Base-by-base conservation (phyloP, 2,888 invertebrate genomes). In the Lingula anatina region DNA sequence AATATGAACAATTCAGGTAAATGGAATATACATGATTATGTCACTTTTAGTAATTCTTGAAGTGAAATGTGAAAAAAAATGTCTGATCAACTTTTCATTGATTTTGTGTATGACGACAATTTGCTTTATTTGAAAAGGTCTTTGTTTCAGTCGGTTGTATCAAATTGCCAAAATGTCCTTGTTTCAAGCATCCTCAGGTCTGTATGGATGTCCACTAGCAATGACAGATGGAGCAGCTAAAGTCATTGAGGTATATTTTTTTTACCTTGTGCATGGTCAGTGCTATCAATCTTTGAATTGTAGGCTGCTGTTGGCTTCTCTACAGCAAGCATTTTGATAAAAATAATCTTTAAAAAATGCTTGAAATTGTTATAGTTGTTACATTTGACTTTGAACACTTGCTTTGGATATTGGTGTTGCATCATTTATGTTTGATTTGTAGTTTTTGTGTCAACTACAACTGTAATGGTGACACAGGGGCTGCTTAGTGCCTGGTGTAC, bases 221-320 rank as follows among this genome's bases (percentile, higher is more conserved):
- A 83, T 83, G 83, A 82, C 83, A 7, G 83, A 83, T 65, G 83
- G 83, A 43, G 82, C 82, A 41, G 81, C 82, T 2, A 80, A 79
- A 62, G 77, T 79, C 7, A 66, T 81, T 21, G 73, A 78, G 68
- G 79, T 76, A 50, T 20, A 18, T 26, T n/a, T n/a, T n/a, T n/a
- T n/a, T n/a, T n/a, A n/a, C n/a, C n/a, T 23, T 40, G 44, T 38
- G 36, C 3, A 39, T 41, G 20, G 39, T 37, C n/a, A 46, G 36
- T 7, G 3, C n/a, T 21, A n/a, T 53, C 21, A 61, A 51, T 47
- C 43, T 21, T 48, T 55, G 35, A 35, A 35, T 35, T n/a, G 12
- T 35, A n/a, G n/a, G n/a, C n/a, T n/a, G n/a, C n/a, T n/a, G n/a
- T n/a, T n/a, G n/a, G n/a, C n/a, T n/a, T n/a, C n/a, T n/a, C n/a